phyloP scores from a whole-genome alignment of 1,140 invertebrate genomes.

The Zelostemma sp. region DNA sequence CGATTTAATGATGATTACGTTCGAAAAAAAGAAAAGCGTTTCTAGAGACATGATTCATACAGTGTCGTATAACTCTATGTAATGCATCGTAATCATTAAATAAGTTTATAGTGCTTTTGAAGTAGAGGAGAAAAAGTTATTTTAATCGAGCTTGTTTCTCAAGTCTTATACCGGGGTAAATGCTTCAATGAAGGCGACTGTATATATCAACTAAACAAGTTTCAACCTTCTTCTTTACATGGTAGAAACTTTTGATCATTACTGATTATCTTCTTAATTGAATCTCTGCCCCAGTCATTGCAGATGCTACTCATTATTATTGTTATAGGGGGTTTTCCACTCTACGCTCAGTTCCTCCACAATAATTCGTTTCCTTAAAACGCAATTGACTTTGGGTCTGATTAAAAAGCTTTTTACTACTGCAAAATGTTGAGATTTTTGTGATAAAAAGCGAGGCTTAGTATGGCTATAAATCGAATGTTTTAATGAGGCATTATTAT shows the following conservation, averaged over 20 bases:
- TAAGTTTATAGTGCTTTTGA: slow-evolving; percentile 33
- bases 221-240: slow-evolving; percentile 30
- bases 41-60: no score
- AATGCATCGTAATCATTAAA: neutral
- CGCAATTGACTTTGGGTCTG: neutral
- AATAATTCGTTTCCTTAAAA: neutral
- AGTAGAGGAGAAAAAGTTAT: slow-evolving; percentile 31
- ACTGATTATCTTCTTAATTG: slow-evolving; percentile 23
- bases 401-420: neutral
- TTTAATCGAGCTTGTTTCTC: slow-evolving; percentile 42
- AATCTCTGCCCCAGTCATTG: neutral
- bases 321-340: neutral
- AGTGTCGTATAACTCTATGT: no score
- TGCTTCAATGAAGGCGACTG: slow-evolving; percentile 43
- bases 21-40: no score
- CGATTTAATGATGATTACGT: no score
- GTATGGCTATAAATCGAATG: no score
- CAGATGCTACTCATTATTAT: neutral
- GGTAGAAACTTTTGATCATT: slow-evolving; percentile 40
- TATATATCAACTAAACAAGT: slow-evolving; percentile 43
- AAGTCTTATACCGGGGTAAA: slow-evolving; percentile 31
- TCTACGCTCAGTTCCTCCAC: no score
- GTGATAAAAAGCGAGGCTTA: no score
- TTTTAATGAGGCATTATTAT: no score
- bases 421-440: no score